Evolutionary conservation across 1,140 invertebrate species (phyloP).

Genomic region (Bombus terrestris): DNA sequence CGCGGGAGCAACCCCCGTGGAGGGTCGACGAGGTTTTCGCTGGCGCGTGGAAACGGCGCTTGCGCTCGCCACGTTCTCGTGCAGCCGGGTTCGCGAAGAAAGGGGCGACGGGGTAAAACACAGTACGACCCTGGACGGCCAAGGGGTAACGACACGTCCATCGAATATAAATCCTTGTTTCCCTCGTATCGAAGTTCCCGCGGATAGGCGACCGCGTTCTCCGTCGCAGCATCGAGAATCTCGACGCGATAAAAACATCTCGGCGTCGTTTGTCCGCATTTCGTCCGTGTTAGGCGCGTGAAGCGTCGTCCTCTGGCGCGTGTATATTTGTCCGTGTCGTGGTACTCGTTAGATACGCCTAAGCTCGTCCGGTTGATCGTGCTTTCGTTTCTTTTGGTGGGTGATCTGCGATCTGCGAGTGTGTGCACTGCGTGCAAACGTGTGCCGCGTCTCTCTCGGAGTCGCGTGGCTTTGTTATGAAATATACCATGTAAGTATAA

Average conservation of each 20-base stretch:
- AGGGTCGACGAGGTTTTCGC: constrained; percentile 67
- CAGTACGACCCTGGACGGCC: constrained; percentile 77
- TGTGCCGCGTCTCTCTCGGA: constrained; percentile 13
- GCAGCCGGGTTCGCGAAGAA: constrained; percentile 61
- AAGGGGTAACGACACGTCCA: constrained; percentile 68
- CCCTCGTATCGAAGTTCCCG: constrained; percentile 38
- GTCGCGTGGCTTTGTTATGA: constrained; percentile 69
- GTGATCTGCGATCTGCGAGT: constrained; percentile 42
- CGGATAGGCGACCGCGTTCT: constrained; percentile 26
- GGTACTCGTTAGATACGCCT: constrained; percentile 29
- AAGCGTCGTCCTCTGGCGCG: not conserved
- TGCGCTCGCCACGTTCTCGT: constrained; percentile 66
- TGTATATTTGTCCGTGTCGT: not conserved
- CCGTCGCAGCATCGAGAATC: not conserved
- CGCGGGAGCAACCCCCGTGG: constrained; percentile 71
- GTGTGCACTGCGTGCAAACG: constrained; percentile 32
- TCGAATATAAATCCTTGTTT: constrained; percentile 15
- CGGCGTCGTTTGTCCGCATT: not conserved
- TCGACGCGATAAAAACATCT: not conserved
- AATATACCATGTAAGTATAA: constrained; percentile 66
- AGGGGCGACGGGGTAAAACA: constrained; percentile 72
- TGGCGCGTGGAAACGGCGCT: constrained; percentile 73
- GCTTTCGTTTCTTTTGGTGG: constrained; percentile 15
- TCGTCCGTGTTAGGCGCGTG: constrained; percentile 6
- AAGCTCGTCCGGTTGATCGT: constrained; percentile 16